Base-by-base conservation (phyloP, 2,888 invertebrate genomes). In the Pammene aurita region DNA sequence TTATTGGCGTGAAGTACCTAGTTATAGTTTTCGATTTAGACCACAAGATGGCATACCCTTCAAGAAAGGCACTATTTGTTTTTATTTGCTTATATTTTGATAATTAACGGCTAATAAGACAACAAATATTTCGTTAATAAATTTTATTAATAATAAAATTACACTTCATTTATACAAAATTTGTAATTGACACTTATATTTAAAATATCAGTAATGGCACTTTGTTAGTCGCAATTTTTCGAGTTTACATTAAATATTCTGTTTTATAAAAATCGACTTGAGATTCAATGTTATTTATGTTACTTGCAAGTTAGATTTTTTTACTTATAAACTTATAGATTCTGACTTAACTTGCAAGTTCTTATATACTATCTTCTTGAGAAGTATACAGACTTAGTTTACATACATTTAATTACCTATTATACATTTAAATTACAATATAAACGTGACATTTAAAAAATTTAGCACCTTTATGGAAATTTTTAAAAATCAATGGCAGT, bases 181-280 rank as follows among this genome's bases (percentile, higher is more conserved):
- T 73, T 64, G 71, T 65, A 72, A 73, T 73, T 60, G 72, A 74
- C 73, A 72, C 78, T 80, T 81, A 80, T 70, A 75, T 67, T 80
- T 75, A 79, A 72, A 80, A 83, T 84, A 82, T 80, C 76, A 85
- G 79, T 85, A 88, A 89, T 90, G 90, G 90, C 89, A 90, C 89
- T 35, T 71, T 63, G 75, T 76, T 74, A 73, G 74, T 75, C 72
- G 62, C 52, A 64, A 9, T 46, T 44, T 55, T 42, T 48, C 14
- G 46, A 64, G 60, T 65, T 62, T 71, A 50, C 5, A 48, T 57
- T 63, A 26, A 58, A 46, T 64, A 68, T 52, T 58, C 41, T 48
- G 66, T 55, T 55, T 35, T 7, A 57, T 63, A 66, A 58, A 34
- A 63, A 55, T 60, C 42, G 14, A 50, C 38, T 56, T 71, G 73